A percentile compares a stretch with the other conserved stretches of the same genome.
These are phyloP conservation scores for Apogon talboti DNA, from an alignment of 2,797 vertebrate species.

Conservation along the genomic window DNA sequence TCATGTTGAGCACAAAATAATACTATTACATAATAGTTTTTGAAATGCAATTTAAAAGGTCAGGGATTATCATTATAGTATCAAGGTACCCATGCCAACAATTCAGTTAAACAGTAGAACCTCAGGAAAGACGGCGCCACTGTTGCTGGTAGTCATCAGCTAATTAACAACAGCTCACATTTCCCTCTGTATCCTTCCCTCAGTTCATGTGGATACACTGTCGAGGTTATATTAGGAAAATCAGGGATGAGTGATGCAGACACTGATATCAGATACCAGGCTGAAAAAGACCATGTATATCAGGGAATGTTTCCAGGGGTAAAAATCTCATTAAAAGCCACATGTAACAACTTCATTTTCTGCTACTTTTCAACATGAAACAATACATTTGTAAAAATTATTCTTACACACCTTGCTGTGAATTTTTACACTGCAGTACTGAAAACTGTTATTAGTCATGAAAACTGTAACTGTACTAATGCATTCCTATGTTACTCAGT, in stretches of 20 bases:
- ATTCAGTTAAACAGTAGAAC: conserved; percentile 33
- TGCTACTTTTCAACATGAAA: conserved; percentile 40
- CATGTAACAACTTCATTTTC: conserved; percentile 24
- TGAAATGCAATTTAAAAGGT: conserved; percentile 54
- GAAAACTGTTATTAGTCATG: background rate
- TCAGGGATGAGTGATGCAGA: conserved; percentile 38
- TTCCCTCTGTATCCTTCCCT: conserved; percentile 23
- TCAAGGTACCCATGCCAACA: conserved; percentile 15
- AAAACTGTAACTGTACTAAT: background rate
- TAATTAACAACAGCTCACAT: conserved; percentile 38
- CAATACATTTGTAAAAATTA: conserved; percentile 21
- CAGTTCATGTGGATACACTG: conserved; percentile 16
- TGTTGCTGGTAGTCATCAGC: conserved; percentile 33
- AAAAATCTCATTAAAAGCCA: conserved; percentile 24
- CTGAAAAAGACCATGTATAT: conserved; percentile 13
- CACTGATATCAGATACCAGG: conserved; percentile 33
- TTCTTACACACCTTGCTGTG: background rate
- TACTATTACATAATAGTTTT: conserved; percentile 40
- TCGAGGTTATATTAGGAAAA: conserved; percentile 40
- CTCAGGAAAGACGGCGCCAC: conserved; percentile 17
- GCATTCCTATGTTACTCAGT: background rate
- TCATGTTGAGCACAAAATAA: conserved; percentile 64
- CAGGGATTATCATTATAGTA: conserved; percentile 32
- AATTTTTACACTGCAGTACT: conserved; percentile 19
- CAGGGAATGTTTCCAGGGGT: conserved; percentile 14